Evolutionary conservation across 2,113 vertebrate genomes (phyloP), one percentile per base, ranked within the genome.

Genomic region (Malurus elegans): DNA sequence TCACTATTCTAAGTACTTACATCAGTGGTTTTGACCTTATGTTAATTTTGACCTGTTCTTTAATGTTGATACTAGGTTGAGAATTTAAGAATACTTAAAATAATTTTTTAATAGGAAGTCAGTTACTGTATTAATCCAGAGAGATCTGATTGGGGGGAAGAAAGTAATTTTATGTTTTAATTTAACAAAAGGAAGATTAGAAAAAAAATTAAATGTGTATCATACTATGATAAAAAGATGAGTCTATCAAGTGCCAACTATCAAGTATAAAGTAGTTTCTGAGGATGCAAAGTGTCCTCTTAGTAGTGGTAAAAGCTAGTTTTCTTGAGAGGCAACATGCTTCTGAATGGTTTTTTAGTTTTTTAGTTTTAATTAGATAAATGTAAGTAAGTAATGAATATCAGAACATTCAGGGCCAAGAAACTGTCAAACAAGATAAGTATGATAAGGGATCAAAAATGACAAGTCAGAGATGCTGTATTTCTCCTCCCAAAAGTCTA

Each of bases 101-200:
- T 58, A 42, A 23, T 78, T 79, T 90, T 44, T 26, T 5, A n/a
- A 2, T 17, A 45, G 13, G 5, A 82, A 86, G 2, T 69, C 21
- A 67, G 2, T 5, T 69, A 13, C 18, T 38, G 7, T 23, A 5
- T 54, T 71, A 86, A 86, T 6, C 15, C 25, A 60, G 38, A 86
- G 9, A 47, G 13, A 34, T 44, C 8, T 62, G 6, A 29, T 0
- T 8, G 10, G 4, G 12, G 5, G 3, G 19, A 3, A 18, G 21
- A 5, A 48, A 23, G 6, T 38, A 28, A 58, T 26, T 3, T n/a
- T 47, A 34, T 12, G 1, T 13, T 57, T 48, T n/a, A 47, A 45
- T 60, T 51, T 20, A 47, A 42, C 6, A 64, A 75, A 88, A 47
- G 5, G 0, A 70, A 24, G 1, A 64, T 29, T 28, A n/a, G 40